These are phyloP conservation scores for Thecophora atra DNA, from an alignment of 2,888 invertebrate species.

Conservation along the genomic window DNA sequence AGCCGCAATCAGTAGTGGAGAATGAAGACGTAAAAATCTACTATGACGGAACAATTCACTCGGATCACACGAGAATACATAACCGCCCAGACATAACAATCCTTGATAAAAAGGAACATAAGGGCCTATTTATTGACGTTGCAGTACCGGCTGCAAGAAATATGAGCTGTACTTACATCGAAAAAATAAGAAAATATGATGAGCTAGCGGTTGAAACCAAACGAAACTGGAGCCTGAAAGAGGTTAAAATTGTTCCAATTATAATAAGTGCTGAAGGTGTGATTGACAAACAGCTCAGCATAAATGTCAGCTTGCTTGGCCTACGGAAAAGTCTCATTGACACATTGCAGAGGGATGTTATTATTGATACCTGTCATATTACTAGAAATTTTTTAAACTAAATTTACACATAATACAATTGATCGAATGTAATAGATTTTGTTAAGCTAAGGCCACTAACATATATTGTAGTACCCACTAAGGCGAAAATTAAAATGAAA, in stretches of 20 bases:
- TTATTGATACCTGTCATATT: slow-evolving; percentile 34
- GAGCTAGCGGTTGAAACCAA: slow-evolving; percentile 34
- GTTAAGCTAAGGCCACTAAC: slow-evolving; percentile 30
- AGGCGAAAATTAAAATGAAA: too few species aligned
- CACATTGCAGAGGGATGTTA: slow-evolving; percentile 28
- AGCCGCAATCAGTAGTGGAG: slow-evolving; percentile 13
- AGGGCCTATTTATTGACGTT: too few species aligned
- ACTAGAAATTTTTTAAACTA: slow-evolving; percentile 33
- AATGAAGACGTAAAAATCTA: slow-evolving; percentile 23
- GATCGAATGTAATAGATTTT: slow-evolving; percentile 16
- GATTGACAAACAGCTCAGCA: slow-evolving; percentile 18
- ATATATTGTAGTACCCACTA: slow-evolving; percentile 20
- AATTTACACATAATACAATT: background rate
- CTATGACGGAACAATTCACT: slow-evolving; percentile 32
- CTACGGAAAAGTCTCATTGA: background rate
- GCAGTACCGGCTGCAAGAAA: slow-evolving; percentile 27
- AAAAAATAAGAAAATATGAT: slow-evolving; percentile 28
- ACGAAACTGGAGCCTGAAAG: too few species aligned
- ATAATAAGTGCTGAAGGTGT: slow-evolving; percentile 32
- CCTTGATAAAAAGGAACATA: slow-evolving; percentile 23
- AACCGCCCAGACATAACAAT: slow-evolving; percentile 21
- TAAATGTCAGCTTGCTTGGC: background rate
- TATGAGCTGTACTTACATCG: too few species aligned
- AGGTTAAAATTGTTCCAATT: slow-evolving; percentile 33
- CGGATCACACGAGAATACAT: slow-evolving; percentile 25